These are phyloP conservation scores for Eupsilia transversa DNA, from an alignment of 2,888 invertebrate species.

Conservation along the genomic window DNA sequence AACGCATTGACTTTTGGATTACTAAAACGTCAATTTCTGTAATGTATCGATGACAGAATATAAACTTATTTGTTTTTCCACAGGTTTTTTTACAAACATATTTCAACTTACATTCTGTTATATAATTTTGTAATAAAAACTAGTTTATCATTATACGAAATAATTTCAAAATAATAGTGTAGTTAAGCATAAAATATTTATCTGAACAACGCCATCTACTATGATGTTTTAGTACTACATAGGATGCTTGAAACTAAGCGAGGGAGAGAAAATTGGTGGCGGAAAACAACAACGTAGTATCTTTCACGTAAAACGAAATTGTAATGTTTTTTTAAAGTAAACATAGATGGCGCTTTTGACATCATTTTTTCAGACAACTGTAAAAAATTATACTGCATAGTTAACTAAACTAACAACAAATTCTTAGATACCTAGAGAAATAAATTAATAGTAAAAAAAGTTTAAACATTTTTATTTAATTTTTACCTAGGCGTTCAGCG, in stretches of 20 bases:
- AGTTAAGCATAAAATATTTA: neutral
- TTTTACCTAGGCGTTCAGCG: conserved; percentile 81
- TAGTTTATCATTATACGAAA: neutral
- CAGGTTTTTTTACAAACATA: neutral
- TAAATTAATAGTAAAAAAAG: neutral
- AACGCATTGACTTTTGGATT: too few relatives aligned
- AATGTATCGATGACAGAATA: conserved; percentile 19
- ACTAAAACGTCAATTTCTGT: conserved; percentile 28
- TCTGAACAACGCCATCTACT: conserved; percentile 56
- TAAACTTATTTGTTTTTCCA: conserved; percentile 4
- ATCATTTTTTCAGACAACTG: neutral
- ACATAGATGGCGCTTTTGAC: conserved; percentile 57
- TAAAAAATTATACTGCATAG: neutral
- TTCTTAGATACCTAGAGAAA: neutral
- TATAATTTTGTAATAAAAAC: neutral
- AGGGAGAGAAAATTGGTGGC: conserved; percentile 4
- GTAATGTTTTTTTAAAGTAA: conserved; percentile 4
- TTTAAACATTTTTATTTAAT: conserved; percentile 5
- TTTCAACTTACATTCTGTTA: neutral
- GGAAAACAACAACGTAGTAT: neutral
- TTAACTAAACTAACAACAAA: neutral
- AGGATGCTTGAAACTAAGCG: too few relatives aligned
- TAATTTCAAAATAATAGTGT: neutral
- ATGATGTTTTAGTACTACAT: conserved; percentile 28
- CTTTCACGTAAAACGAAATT: neutral